Conservation (phyloP, 2,797 vertebrate genomes). For the Dryobates pubescens region DNA sequence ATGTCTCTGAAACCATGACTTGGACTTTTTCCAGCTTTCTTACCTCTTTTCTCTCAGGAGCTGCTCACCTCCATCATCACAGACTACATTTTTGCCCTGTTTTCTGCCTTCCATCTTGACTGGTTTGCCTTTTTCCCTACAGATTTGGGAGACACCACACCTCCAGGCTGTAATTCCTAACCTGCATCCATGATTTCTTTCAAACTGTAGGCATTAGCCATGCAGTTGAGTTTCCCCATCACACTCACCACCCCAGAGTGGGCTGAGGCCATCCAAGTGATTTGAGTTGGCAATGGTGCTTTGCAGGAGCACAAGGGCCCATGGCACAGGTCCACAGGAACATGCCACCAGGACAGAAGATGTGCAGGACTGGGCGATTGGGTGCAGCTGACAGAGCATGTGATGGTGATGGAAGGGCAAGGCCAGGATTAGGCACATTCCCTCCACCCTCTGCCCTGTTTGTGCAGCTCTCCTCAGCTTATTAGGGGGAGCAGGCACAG, state of each 20-base stretch:
- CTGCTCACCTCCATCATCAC: background rate
- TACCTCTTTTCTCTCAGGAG: constrained; percentile 1
- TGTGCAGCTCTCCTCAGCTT: constrained; percentile 26
- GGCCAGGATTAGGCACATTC: constrained; percentile 30
- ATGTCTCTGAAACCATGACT: background rate
- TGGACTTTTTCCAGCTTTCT: background rate
- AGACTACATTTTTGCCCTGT: background rate
- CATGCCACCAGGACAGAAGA: background rate
- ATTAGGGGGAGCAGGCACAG: background rate
- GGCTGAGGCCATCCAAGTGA: background rate
- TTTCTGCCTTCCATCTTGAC: background rate
- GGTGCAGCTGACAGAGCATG: background rate
- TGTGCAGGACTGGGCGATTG: background rate
- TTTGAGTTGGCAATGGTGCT: background rate
- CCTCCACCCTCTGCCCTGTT: background rate
- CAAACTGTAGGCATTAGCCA: background rate
- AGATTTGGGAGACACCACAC: background rate
- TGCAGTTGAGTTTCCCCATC: fast-evolving
- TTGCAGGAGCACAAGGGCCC: background rate
- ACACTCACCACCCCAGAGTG: fast-evolving
- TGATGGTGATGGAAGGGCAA: constrained; percentile 53
- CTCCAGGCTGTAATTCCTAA: background rate
- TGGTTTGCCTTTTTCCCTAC: background rate
- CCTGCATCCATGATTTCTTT: background rate
- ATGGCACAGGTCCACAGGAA: background rate